A percentile compares a stretch with the other conserved stretches of the same genome.
These are phyloP conservation scores for Papilio demoleus DNA, from an alignment of 2,888 invertebrate species.

Conservation along the genomic window DNA sequence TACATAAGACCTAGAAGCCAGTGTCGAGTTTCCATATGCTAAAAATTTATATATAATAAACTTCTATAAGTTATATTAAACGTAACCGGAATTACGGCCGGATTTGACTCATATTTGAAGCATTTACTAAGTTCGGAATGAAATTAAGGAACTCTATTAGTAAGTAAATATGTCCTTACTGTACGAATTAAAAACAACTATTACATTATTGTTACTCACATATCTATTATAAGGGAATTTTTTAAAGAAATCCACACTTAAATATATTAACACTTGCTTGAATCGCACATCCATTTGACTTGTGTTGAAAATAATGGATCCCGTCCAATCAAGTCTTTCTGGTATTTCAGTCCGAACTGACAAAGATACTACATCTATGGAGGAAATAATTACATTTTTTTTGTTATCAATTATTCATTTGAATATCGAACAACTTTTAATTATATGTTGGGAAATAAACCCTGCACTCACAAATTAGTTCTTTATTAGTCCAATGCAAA, in stretches of 20 bases:
- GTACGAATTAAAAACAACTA: too few species aligned
- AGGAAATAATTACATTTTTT: background rate
- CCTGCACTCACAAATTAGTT: too few species aligned
- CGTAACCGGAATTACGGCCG: too few species aligned
- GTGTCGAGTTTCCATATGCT: conserved; percentile 62
- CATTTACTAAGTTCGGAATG: background rate
- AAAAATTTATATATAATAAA: conserved; percentile 36
- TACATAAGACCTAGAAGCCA: conserved; percentile 73
- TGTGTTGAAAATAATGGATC: conserved; percentile 59
- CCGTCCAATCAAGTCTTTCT: conserved; percentile 59
- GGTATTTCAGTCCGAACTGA: conserved; percentile 70
- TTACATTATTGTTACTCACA: conserved; percentile 56
- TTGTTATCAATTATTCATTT: background rate
- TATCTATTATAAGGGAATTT: conserved; percentile 59
- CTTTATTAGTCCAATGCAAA: background rate
- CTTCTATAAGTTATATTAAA: background rate
- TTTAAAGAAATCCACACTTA: conserved; percentile 64
- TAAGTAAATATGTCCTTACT: too few species aligned
- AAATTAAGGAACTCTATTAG: background rate
- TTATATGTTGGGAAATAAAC: too few species aligned
- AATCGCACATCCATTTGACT: conserved; percentile 64
- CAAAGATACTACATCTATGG: conserved; percentile 64
- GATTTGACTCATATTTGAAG: too few species aligned
- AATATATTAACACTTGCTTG: conserved; percentile 65
- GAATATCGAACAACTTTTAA: too few species aligned